phyloP scores from a whole-genome alignment of 2,797 vertebrate genomes.

The Chrosomus eos region DNA sequence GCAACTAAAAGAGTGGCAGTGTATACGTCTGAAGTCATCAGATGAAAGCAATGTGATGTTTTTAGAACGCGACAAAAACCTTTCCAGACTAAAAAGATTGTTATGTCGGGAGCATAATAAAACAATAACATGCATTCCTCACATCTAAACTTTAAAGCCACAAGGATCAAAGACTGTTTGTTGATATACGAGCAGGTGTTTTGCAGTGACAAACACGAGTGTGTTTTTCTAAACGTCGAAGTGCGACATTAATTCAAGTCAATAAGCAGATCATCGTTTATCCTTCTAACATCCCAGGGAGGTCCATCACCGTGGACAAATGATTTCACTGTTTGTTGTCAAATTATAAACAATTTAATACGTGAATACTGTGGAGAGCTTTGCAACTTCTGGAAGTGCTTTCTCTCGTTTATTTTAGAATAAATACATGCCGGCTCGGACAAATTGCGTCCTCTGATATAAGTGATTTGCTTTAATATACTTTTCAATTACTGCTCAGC shows the following conservation, averaged over 20 bases:
- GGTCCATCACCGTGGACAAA: slow-evolving; percentile 51
- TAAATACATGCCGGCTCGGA: not conserved
- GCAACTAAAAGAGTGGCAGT: slow-evolving; percentile 50
- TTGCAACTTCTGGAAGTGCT: slow-evolving; percentile 29
- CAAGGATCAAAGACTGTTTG: slow-evolving; percentile 8
- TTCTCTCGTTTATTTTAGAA: slow-evolving; percentile 30
- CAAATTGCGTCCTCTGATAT: slow-evolving; percentile 13
- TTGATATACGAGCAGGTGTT: slow-evolving; percentile 7
- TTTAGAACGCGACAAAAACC: not conserved
- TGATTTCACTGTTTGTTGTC: slow-evolving; percentile 8
- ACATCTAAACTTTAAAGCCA: not conserved
- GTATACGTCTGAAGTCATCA: slow-evolving; percentile 44
- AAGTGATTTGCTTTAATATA: slow-evolving; percentile 83
- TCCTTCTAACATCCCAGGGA: slow-evolving; percentile 56
- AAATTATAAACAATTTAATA: slow-evolving; percentile 57
- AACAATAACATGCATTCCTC: not conserved
- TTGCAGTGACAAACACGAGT: not conserved
- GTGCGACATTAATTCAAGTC: slow-evolving; percentile 63
- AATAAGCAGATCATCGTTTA: slow-evolving; percentile 65
- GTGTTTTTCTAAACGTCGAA: slow-evolving; percentile 50
- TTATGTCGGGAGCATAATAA: not conserved
- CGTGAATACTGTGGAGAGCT: slow-evolving; percentile 29
- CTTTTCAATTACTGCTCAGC: slow-evolving; percentile 70
- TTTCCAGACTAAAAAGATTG: not conserved
- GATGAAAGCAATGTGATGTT: slow-evolving; percentile 32